Evolutionary conservation across 2,888 invertebrate species (phyloP).

Genomic region (Nasonia oneida): DNA sequence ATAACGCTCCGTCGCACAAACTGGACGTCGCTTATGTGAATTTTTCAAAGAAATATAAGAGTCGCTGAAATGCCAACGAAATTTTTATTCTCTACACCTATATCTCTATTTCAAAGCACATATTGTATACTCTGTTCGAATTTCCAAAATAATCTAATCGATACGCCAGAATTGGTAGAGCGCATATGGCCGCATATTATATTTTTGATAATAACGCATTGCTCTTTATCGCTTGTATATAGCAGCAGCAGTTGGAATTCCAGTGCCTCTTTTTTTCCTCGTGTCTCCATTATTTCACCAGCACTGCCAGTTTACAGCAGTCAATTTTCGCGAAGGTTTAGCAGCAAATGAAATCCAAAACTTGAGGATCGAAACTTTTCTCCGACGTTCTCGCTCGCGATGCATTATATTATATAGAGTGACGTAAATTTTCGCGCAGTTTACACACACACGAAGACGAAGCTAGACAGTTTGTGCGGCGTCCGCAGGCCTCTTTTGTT

Average conservation of each 20-base stretch:
- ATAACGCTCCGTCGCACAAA: slow-evolving; percentile 49
- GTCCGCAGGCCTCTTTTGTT: slow-evolving; percentile 24
- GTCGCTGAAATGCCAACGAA: not conserved
- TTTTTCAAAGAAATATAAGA: not conserved
- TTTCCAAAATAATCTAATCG: not conserved
- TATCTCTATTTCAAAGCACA: not conserved
- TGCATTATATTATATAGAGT: not conserved
- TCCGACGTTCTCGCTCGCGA: not conserved
- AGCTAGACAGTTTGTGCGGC: slow-evolving; percentile 47
- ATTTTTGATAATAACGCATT: slow-evolving; percentile 1
- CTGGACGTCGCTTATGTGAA: slow-evolving; percentile 5
- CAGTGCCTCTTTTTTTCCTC: not conserved
- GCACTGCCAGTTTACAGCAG: not conserved
- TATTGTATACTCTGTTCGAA: not conserved
- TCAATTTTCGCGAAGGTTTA: not conserved
- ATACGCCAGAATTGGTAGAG: not conserved
- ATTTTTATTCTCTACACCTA: not conserved
- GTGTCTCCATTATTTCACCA: not conserved
- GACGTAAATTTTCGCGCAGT: not conserved
- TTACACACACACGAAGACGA: not conserved
- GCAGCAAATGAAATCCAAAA: slow-evolving; percentile 14
- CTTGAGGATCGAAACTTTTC: not conserved
- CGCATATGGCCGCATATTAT: not conserved
- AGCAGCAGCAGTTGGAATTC: not conserved
- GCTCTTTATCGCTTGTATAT: not conserved